Evolutionary conservation across 2,888 invertebrate genomes (phyloP).

Genomic region (Cerastis rubricosa): DNA sequence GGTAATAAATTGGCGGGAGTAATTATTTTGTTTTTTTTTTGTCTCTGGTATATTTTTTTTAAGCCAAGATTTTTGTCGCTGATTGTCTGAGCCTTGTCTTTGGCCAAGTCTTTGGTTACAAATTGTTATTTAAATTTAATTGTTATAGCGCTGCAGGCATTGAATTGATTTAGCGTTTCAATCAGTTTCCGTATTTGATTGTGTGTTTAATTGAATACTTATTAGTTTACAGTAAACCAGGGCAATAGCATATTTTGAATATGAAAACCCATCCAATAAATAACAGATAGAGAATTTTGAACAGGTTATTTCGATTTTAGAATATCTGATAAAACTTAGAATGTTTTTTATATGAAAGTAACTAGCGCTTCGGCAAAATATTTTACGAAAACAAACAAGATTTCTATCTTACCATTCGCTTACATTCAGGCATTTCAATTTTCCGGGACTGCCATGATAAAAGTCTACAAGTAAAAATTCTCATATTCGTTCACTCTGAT

Average conservation of each 20-base stretch:
- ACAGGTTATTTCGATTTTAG: neutral
- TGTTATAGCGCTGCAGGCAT: neutral
- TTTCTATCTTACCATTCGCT: neutral
- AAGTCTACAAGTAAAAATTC: neutral
- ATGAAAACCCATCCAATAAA: neutral
- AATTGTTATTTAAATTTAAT: conserved; percentile 31
- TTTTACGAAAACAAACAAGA: conserved; percentile 9
- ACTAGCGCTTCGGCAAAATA: neutral
- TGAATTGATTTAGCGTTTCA: neutral
- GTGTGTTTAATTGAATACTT: conserved; percentile 14
- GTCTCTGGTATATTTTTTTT: conserved; percentile 23
- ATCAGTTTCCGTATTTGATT: neutral
- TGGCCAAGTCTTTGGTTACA: conserved; percentile 17
- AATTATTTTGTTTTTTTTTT: conserved; percentile 63
- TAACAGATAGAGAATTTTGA: neutral
- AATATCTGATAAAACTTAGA: neutral
- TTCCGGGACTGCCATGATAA: neutral
- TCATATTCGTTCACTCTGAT: neutral
- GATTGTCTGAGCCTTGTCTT: conserved; percentile 2
- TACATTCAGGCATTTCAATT: neutral
- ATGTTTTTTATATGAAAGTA: neutral
- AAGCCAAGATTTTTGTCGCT: conserved; percentile 28
- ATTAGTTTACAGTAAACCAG: neutral
- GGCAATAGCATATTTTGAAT: neutral
- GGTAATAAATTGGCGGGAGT: conserved; percentile 69